Evolutionary conservation across 2,888 invertebrate genomes (phyloP).

Genomic region (Trichopoda pennipes): DNA sequence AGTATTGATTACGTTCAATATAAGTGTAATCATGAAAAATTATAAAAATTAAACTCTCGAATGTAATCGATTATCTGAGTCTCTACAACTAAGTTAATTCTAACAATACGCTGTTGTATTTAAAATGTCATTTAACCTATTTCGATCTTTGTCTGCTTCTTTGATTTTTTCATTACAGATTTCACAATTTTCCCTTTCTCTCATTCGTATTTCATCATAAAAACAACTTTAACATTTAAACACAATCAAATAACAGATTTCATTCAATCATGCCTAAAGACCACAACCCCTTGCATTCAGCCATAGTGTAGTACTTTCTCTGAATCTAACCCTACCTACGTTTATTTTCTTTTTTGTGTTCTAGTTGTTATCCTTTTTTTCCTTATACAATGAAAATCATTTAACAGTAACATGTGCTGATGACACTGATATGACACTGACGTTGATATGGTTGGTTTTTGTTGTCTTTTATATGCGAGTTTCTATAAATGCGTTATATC

Average conservation of each 20-base stretch:
- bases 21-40: too few relatives aligned
- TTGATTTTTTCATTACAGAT: conserved; percentile 16
- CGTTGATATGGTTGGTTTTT: conserved; percentile 61
- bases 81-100: background rate
- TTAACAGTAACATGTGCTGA: conserved; percentile 68
- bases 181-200: conserved; percentile 7
- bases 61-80: too few relatives aligned
- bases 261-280: conserved; percentile 24
- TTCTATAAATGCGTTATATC: background rate
- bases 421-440: conserved; percentile 68
- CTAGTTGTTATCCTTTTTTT: conserved; percentile 35
- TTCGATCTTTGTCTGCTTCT: conserved; percentile 1
- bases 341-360: conserved; percentile 33
- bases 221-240: conserved; percentile 28
- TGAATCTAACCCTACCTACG: background rate
- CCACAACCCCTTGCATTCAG: conserved; percentile 11
- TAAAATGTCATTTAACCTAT: conserved; percentile 55
- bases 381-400: conserved; percentile 59
- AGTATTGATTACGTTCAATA: too few relatives aligned
- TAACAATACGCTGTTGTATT: conserved; percentile 36
- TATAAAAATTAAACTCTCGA: too few relatives aligned
- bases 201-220: conserved; percentile 7
- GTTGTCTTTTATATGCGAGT: background rate
- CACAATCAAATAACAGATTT: conserved; percentile 14
- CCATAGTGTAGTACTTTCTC: conserved; percentile 2